Evolutionary conservation across 2,888 invertebrate species (phyloP).

Genomic region (Meandrusa payeni): DNA sequence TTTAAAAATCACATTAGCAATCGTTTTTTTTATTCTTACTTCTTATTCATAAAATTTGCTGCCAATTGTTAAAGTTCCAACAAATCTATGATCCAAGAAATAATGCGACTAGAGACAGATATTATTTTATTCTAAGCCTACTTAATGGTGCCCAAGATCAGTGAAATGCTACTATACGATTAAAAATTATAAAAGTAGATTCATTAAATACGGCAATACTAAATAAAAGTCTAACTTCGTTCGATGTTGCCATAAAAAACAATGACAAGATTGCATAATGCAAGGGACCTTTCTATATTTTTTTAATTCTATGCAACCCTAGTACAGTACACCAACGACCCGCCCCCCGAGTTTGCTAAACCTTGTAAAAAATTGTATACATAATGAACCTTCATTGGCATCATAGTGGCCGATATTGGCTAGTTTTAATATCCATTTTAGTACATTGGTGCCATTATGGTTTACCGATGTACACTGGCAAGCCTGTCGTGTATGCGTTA

Average conservation of each 20-base stretch:
- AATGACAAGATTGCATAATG: conserved; percentile 18
- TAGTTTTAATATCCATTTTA: too few relatives aligned
- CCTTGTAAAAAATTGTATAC: too few relatives aligned
- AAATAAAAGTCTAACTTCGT: conserved; percentile 9
- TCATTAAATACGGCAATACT: conserved; percentile 10
- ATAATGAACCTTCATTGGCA: too few relatives aligned
- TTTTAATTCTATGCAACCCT: too few relatives aligned
- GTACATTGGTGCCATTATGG: not conserved
- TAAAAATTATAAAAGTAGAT: conserved; percentile 21
- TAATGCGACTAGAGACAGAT: conserved; percentile 72
- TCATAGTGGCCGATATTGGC: too few relatives aligned
- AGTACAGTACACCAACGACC: too few relatives aligned
- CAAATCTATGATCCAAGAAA: conserved; percentile 64
- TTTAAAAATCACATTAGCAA: conserved; percentile 36
- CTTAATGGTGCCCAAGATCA: conserved; percentile 22
- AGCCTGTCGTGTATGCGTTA: too few relatives aligned
- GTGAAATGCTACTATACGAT: conserved; percentile 13
- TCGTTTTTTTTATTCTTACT: conserved; percentile 35
- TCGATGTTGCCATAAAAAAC: conserved; percentile 18
- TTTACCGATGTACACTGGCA: too few relatives aligned
- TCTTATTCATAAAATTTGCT: conserved; percentile 38
- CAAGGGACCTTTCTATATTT: conserved; percentile 3
- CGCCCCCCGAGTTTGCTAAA: too few relatives aligned
- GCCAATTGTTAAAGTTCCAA: conserved; percentile 47
- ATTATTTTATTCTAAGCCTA: conserved; percentile 19